Evolutionary conservation across 2,797 vertebrate species (phyloP).

Genomic region (Acrocephalus scirpaceus): DNA sequence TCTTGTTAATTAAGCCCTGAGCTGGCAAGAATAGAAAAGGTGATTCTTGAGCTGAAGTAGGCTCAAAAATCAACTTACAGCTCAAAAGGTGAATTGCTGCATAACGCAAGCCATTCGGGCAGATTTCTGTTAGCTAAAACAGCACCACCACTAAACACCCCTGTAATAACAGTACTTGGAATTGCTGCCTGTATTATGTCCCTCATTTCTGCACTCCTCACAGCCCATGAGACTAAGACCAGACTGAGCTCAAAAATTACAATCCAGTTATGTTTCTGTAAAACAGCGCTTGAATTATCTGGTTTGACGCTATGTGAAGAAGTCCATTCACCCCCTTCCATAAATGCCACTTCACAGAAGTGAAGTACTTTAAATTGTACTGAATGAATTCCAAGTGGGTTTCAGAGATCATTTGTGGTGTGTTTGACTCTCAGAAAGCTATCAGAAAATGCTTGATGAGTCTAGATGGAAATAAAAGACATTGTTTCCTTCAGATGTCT

Average conservation of each 20-base stretch:
- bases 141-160: fast-evolving
- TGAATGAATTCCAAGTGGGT: not conserved
- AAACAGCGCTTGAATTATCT: not conserved
- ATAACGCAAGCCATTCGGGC: not conserved
- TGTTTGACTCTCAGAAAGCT: not conserved
- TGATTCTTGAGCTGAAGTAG: not conserved
- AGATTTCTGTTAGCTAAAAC: not conserved
- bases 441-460: not conserved
- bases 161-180: not conserved
- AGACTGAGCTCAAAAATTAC: not conserved
- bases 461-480: not conserved
- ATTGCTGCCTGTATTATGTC: not conserved
- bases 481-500: not conserved
- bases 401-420: not conserved
- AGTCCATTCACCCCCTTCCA: not conserved
- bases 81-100: not conserved
- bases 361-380: not conserved
- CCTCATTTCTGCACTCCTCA: not conserved
- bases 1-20: not conserved
- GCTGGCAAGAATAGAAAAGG: not conserved
- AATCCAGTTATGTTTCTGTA: not conserved
- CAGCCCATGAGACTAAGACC: not conserved
- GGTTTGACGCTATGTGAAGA: not conserved
- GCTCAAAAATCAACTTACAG: not conserved
- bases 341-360: not conserved